Evolutionary conservation across 2,797 vertebrate species (phyloP).

Genomic region (Potorous gilbertii): DNA sequence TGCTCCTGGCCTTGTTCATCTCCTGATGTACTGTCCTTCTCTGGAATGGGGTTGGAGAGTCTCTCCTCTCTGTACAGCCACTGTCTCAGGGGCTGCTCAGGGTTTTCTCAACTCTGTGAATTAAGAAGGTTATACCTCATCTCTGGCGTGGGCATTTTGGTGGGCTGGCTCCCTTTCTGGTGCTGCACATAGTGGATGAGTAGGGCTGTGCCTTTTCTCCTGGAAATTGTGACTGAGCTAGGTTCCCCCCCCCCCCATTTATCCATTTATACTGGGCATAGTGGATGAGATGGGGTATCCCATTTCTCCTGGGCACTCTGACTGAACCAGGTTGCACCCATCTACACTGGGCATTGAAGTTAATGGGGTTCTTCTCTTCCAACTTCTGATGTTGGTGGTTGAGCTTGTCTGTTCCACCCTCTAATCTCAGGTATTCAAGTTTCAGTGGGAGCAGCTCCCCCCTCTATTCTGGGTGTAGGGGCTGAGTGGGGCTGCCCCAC

Average conservation of each 20-base stretch:
- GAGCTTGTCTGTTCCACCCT: too few species aligned
- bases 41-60: background rate
- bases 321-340: too few species aligned
- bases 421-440: background rate
- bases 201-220: background rate
- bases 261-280: background rate
- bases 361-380: background rate
- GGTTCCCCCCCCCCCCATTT: too few species aligned
- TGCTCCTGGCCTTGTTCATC: background rate
- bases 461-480: too few species aligned
- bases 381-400: background rate
- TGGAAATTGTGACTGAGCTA: background rate
- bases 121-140: background rate
- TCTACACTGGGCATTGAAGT: background rate
- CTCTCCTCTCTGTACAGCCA: background rate
- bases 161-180: background rate
- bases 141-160: background rate
- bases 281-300: too few species aligned
- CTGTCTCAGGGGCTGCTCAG: background rate
- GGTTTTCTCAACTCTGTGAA: background rate
- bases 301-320: too few species aligned
- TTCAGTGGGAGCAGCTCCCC: background rate
- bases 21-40: background rate
- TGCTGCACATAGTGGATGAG: background rate
- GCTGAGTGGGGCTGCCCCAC: background rate